Base-by-base conservation (phyloP, 2,113 vertebrate species). In the Catharus bicknelli region DNA sequence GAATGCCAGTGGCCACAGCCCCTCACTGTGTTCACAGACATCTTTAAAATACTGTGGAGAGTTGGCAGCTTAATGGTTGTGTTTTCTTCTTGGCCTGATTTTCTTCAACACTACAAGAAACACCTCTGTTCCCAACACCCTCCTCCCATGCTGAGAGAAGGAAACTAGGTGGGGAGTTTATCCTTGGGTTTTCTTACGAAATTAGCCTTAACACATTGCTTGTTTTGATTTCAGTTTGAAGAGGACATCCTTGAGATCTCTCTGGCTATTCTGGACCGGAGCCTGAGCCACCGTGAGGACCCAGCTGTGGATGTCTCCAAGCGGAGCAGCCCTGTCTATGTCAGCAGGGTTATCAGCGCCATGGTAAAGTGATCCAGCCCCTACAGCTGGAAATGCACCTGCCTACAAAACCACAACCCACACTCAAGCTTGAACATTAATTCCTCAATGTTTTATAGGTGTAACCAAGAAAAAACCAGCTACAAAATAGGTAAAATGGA, bases 211-310 rank as follows among this genome's bases (percentile, higher is more conserved):
- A 43, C 32, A 13, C 3, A 61, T 17, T 25, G 55, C 36, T 83
- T 70, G 20, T 6, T 89, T 85, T 57, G 18, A 48, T 85, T 84
- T 20, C 74, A 97, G 96, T 97, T 97, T 83, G 96, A 96, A 80
- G 96, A 97, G 42, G 90, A 78, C 59, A 92, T 97, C 58, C 85
- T 97, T 43, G 94, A 96, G 30, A 95, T 95, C 75, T 95, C 90
- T 40, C 86, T 97, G 70, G 62, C 82, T 32, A 54, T 97, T 7
- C 64, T 97, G 92, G 96, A 97, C 16, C 72, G 90, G 62, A 97
- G 88, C 89, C 43, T 93, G 87, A 88, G 8, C 34, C 86, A 92
- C 54, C 63, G 22, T 3, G 11, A 93, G 73, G 86, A 95, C 38
- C 90, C 95, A 13, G 88, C 68, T 20, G 25, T 5, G 38, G 96